Base-by-base conservation (phyloP, 2,888 invertebrate species). In the Gisinianus flammeolus region DNA sequence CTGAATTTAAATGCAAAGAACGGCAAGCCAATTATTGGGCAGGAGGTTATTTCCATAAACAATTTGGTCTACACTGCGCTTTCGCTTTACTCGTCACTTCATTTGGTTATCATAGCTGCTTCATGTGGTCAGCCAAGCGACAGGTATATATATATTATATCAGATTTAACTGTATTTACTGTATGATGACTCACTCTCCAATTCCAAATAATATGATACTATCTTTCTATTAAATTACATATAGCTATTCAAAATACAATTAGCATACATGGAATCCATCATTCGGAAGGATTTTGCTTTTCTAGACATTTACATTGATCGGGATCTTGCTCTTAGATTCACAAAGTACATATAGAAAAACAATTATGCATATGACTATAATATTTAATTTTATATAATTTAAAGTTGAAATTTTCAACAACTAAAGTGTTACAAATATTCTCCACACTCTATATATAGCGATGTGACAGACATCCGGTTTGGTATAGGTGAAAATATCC, bases 211-310 rank as follows among this genome's bases (percentile, higher is more conserved):
- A n/a, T n/a, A n/a, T n/a, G n/a, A 16, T 44, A 8, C 16, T 44
- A 16, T 44, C 52, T 44, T 44, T 26, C 8, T 26, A 19, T 24
- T 26, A 5, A 6, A 30, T 1, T 71, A 3, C 76, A 66, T 26
- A 10, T 54, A 81, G 81, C 68, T 73, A 16, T 69, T 68, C 24
- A 70, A 62, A 35, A 52, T 81, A 5, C n/a, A 76, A 22, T 30
- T 69, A 2, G 76, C 79, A 0, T 82, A 81, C 54, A 79, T 76
- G 66, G 79, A 82, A 68, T 73, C 80, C 22, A 70, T 80, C 66
- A 31, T 80, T 2, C 44, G 77, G 12, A 82, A 81, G 58, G 83
- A 83, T 67, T 80, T 79, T 75, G 71, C 80, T 1, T 83, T 82
- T 82, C 79, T 80, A 71, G 81, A 83, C 22, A 71, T 66, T 2